Conservation (phyloP, 2,888 invertebrate species). For the Andrena bucephala region DNA sequence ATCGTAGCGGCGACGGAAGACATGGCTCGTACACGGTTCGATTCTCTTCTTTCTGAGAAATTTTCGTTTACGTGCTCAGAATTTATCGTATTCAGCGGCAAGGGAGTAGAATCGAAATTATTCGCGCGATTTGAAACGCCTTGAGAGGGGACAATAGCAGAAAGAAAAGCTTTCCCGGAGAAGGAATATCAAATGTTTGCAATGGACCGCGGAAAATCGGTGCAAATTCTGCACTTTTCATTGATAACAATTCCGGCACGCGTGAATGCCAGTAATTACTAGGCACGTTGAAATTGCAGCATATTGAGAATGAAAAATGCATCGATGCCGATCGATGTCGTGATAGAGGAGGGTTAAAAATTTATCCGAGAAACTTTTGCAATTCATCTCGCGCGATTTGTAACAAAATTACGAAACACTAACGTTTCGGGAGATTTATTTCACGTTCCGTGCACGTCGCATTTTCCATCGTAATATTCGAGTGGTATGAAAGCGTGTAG, state of each 20-base stretch:
- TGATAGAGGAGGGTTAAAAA: not conserved
- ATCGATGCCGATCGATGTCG: not conserved
- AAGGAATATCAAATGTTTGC: too few species aligned
- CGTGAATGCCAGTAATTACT: not conserved
- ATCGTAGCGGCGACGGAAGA: conserved; percentile 40
- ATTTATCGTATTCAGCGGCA: not conserved
- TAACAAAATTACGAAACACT: conserved; percentile 31
- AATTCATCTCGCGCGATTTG: conserved; percentile 29
- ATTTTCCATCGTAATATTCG: conserved; percentile 34
- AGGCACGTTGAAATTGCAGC: conserved; percentile 6
- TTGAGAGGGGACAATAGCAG: too few species aligned
- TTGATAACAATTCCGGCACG: not conserved
- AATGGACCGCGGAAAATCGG: not conserved
- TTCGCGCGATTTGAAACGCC: not conserved
- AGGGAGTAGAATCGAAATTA: conserved; percentile 14
- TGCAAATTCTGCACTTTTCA: not conserved
- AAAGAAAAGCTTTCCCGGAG: too few species aligned
- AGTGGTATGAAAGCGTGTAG: not conserved
- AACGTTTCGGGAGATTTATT: conserved; percentile 27
- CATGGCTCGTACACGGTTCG: conserved; percentile 9
- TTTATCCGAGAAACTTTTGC: conserved; percentile 1
- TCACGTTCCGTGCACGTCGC: conserved; percentile 8
- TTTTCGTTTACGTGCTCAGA: conserved; percentile 24
- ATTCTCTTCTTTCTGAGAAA: not conserved
- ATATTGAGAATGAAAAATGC: not conserved